phyloP scores from a whole-genome alignment of 2,888 invertebrate genomes.

The Theretra japonica region DNA sequence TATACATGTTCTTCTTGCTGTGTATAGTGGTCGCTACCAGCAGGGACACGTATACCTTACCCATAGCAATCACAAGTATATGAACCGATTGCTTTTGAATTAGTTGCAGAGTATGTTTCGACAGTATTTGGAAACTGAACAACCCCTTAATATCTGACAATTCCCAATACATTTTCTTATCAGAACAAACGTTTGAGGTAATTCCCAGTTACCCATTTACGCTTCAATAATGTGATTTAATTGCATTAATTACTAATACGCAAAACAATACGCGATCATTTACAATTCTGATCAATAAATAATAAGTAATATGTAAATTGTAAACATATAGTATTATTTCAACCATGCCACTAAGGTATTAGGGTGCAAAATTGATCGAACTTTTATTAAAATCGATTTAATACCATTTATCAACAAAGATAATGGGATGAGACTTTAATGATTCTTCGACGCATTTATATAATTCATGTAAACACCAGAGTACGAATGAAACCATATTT shows the following conservation, averaged over 20 bases:
- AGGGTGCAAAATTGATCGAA: neutral
- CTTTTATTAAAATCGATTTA: neutral
- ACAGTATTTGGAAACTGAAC: too few species aligned
- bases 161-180: too few species aligned
- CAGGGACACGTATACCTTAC: too few species aligned
- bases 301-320: neutral
- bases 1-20: too few species aligned
- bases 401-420: constrained; percentile 7
- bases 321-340: neutral
- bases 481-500: neutral
- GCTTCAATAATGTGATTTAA: neutral
- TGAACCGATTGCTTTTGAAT: too few species aligned
- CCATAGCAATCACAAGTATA: too few species aligned
- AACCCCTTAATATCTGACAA: too few species aligned
- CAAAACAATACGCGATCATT: constrained; percentile 10
- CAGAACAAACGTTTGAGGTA: neutral
- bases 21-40: too few species aligned
- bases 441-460: neutral
- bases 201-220: neutral
- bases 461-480: neutral
- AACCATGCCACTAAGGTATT: neutral
- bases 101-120: too few species aligned
- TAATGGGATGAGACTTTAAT: constrained; percentile 23
- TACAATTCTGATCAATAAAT: constrained; percentile 10
- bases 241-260: constrained; percentile 9